Base-by-base conservation (phyloP, 2,113 vertebrate species). In the Suricata suricatta region DNA sequence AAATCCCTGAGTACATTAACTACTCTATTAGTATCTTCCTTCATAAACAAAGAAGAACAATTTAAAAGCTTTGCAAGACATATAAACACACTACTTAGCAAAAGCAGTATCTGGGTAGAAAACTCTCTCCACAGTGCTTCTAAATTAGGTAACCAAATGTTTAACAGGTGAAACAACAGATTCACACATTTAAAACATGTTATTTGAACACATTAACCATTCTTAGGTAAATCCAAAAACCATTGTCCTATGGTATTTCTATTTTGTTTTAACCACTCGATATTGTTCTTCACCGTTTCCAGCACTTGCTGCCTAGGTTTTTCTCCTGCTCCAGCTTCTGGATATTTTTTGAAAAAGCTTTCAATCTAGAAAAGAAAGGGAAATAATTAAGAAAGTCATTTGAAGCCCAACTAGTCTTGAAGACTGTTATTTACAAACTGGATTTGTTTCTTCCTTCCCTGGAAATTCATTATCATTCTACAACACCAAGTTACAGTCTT, bases 251-350 rank as follows among this genome's bases (percentile, higher is more conserved):
- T 99, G 95, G 99, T 98, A 0, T 98, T 15, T 96, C 97, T 97
- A 77, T 99, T 99, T 11, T 31, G 97, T 74, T 89, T 97, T 23
- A 99, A 88, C 99, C 99, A 99, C 23, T 99, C 98, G 0, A 99
- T 99, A 93, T 99, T 99, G 98, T 98, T 99, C 96, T 93, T 99
- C 96, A 99, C 99, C 0, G 99, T 99, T 97, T 99, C 99, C 74
- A 99, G 68, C 4, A 99, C 99, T 98, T 99, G 99, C 71, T 99
- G 68, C 92, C 99, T 99, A 29, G 99, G 96, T 93, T 92, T 98
- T 97, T 98, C 98, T 97, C 99, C 99, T n/a, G 99, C 99, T 7
- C 99, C 99, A 72, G 99, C 99, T 47, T 99, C 88, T 47, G 99
- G 99, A 10, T 99, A 99, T 94, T 98, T 98, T 27, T 92, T 96